These are phyloP conservation scores for Bagarius yarrelli DNA, from an alignment of 2,113 vertebrate genomes.

Conservation along the genomic window DNA sequence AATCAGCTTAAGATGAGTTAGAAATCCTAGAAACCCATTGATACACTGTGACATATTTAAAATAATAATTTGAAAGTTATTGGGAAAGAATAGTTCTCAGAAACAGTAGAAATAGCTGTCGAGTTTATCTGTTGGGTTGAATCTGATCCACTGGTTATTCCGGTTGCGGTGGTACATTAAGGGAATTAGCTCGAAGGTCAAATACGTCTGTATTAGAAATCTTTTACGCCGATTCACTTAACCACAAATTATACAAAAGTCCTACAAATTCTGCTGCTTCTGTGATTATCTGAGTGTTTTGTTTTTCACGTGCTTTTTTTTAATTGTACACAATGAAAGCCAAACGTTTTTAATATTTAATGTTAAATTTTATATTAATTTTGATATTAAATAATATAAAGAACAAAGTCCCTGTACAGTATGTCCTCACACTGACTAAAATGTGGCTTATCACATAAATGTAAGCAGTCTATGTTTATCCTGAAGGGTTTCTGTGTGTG, in stretches of 20 bases:
- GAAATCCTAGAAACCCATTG: no score
- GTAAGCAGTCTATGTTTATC: slow-evolving; percentile 34
- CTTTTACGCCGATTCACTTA: neutral
- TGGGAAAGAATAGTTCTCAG: no score
- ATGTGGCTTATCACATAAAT: slow-evolving; percentile 7
- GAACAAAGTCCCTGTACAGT: neutral
- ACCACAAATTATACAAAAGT: neutral
- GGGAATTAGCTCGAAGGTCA: neutral
- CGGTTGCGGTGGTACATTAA: neutral
- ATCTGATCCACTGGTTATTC: neutral
- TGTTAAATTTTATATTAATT: neutral
- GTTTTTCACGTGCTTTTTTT: neutral
- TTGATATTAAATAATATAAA: neutral
- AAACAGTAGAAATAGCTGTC: no score
- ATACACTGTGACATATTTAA: no score
- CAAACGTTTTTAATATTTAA: neutral
- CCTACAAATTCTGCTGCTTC: neutral
- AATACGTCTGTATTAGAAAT: neutral
- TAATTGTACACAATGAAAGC: neutral
- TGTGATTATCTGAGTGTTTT: neutral
- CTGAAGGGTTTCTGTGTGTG: slow-evolving; percentile 52
- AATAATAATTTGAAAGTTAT: no score
- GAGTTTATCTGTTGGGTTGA: no score
- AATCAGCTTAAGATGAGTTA: no score
- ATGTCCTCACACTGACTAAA: neutral